Evolutionary conservation across 2,113 vertebrate species (phyloP).

Genomic region (Bubo bubo): DNA sequence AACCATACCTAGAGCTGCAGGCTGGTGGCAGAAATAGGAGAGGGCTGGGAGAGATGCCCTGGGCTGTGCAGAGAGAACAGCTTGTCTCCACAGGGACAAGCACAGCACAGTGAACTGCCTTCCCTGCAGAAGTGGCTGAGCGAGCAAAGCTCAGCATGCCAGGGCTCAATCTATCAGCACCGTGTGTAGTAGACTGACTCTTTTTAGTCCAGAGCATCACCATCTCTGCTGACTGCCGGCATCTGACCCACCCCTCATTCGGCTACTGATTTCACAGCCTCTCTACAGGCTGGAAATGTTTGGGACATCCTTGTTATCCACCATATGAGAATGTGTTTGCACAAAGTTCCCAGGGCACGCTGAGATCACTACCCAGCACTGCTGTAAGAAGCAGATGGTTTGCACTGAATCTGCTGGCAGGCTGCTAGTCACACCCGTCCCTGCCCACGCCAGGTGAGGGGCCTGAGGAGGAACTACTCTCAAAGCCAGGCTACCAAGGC

Average conservation of each 20-base stretch:
- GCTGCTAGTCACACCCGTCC: neutral
- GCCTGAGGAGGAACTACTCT: neutral
- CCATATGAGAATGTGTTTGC: neutral
- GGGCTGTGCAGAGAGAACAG: neutral
- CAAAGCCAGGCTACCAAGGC: neutral
- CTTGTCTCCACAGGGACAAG: neutral
- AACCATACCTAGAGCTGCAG: neutral
- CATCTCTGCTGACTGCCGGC: neutral
- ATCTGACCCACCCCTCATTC: neutral
- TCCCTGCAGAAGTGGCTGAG: neutral
- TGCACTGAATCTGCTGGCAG: neutral
- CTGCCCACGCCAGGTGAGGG: neutral
- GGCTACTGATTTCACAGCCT: neutral
- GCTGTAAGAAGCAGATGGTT: neutral
- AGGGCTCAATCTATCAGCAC: neutral
- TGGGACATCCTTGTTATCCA: neutral
- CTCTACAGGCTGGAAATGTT: neutral
- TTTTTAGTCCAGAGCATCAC: neutral
- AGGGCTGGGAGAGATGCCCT: neutral
- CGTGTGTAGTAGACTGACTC: rapidly evolving
- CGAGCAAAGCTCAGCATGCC: rapidly evolving
- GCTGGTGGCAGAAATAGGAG: neutral
- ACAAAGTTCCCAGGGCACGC: neutral
- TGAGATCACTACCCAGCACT: neutral
- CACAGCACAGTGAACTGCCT: neutral